Base-by-base conservation (phyloP, 2,797 vertebrate species). In the Pipistrellus nathusii region DNA sequence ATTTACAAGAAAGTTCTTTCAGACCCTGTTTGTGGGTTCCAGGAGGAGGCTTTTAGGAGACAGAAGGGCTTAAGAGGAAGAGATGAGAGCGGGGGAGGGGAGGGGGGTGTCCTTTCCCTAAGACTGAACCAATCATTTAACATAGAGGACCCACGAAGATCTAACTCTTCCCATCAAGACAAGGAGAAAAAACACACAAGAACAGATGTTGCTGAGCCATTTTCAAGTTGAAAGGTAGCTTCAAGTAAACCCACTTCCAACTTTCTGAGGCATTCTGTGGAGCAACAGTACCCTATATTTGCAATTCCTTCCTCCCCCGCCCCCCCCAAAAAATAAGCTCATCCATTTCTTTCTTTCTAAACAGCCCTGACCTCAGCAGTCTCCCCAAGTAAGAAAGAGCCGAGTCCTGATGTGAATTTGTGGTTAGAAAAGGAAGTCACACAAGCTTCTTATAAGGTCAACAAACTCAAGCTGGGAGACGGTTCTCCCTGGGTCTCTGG, bases 381-480 rank as follows among this genome's bases (percentile, higher is more conserved):
- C 93, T 93, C 94, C 91, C 80, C 0, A 0, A 95, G 81, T 78
- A 71, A 93, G 90, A 97, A 71, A 95, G 94, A 93, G 85, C 94
- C 83, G 94, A 98, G 91, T 92, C 41, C 64, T 93, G 62, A 96
- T 44, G 88, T 72, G 92, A 94, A 97, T 94, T 93, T 30, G 86
- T 83, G 92, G 81, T 96, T 72, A 91, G 96, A 96, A 96, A 95
- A 73, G 94, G 46, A 85, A 91, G 84, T 59, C 83, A 94, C 94
- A 92, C 90, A 95, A 96, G 95, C 85, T 93, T 82, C 84, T 55
- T 92, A 81, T 38, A 95, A 97, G 64, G 77, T 94, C 97, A 97
- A 97, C 83, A 96, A 96, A 73, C 55, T 17, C 30, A 51, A 8
- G 25, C 3, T 77, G 55, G 59, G 77, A 66, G 51, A 80, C 12